These are phyloP conservation scores for Diadumene lineata DNA, from an alignment of 92 coral and sea anemone genomes.

Conservation along the genomic window DNA sequence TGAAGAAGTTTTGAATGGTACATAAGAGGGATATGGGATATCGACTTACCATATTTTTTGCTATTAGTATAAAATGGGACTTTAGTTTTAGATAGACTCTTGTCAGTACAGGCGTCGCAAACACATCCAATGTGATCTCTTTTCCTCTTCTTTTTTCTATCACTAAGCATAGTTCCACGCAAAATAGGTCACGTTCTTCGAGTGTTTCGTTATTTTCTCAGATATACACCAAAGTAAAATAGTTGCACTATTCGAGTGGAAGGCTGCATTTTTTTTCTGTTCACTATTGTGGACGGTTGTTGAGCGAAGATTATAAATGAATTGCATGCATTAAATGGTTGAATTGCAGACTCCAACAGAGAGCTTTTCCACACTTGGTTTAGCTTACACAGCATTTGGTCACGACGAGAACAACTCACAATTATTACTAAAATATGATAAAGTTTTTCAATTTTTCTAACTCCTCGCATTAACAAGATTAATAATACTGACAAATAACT, in stretches of 20 bases:
- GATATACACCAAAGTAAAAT: background rate
- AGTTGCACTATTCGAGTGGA: background rate
- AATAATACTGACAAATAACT: background rate
- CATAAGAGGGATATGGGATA: too few relatives aligned
- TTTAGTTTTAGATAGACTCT: conserved; percentile 8
- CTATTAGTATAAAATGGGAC: conserved; percentile 30
- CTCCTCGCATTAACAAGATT: background rate
- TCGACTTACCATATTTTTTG: conserved; percentile 19
- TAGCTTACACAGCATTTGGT: background rate
- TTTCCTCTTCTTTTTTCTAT: background rate
- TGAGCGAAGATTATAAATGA: background rate
- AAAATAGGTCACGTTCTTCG: background rate
- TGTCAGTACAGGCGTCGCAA: conserved; percentile 20
- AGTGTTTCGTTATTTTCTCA: too few relatives aligned
- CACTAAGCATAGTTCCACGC: background rate
- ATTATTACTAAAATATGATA: too few relatives aligned
- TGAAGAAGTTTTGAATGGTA: too few relatives aligned
- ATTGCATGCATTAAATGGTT: background rate
- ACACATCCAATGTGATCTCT: background rate
- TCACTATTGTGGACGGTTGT: background rate
- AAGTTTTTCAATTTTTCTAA: too few relatives aligned
- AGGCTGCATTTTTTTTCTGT: background rate
- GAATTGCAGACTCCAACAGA: background rate
- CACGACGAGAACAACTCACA: background rate
- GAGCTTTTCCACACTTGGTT: conserved; percentile 3